Percentiles rank a stretch among this genome's conserved stretches.
phyloP scores from a whole-genome alignment of 2,797 vertebrate genomes.

The Coreius guichenoti region DNA sequence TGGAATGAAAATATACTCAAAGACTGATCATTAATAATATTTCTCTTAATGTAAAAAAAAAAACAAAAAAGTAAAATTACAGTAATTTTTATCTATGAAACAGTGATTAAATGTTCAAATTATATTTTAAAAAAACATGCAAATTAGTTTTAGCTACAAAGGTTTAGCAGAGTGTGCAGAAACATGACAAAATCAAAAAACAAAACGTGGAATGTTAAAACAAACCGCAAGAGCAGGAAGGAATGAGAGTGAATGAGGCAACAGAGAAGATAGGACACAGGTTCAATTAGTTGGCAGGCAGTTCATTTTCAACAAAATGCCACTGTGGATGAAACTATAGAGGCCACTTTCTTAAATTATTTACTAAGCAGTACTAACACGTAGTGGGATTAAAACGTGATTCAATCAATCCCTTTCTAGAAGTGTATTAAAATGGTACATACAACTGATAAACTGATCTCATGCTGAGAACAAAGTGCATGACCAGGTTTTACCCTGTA shows the following conservation, averaged over 20 bases:
- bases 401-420: not conserved
- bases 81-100: not conserved
- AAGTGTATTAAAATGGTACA: constrained; percentile 3
- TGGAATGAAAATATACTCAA: not conserved
- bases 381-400: not conserved
- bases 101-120: not conserved
- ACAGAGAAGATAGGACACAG: not conserved
- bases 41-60: not conserved
- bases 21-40: constrained; percentile 14
- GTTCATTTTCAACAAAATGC: not conserved
- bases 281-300: not conserved
- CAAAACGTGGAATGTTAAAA: not conserved
- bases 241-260: not conserved
- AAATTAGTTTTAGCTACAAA: not conserved
- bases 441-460: not conserved
- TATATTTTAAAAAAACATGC: not conserved
- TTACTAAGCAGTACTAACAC: constrained; percentile 6
- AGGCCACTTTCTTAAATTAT: not conserved
- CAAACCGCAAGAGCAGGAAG: not conserved
- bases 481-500: constrained; percentile 39
- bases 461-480: constrained; percentile 33
- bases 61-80: not conserved
- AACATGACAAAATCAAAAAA: not conserved
- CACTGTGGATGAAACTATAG: not conserved
- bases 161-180: not conserved